A percentile compares a stretch with the other conserved stretches of the same genome.
Conservation (phyloP, 2,888 invertebrate species). For the Aelia acuminata region DNA sequence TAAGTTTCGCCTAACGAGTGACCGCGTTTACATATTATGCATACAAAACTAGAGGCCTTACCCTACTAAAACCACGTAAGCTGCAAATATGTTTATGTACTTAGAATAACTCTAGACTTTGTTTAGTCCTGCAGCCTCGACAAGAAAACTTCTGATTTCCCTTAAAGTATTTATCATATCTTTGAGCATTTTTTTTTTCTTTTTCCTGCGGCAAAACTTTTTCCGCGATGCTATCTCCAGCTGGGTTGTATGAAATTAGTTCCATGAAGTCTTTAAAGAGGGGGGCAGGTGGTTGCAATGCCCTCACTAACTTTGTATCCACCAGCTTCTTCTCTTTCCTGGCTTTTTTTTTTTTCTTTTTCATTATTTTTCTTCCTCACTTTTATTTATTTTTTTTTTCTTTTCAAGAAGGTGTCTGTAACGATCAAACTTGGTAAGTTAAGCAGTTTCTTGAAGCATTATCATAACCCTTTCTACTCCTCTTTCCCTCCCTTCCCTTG, state of each 20-base stretch:
- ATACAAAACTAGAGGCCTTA: too few species aligned
- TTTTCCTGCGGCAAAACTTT: slow-evolving; percentile 10
- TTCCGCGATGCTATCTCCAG: slow-evolving; percentile 39
- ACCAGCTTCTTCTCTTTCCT: slow-evolving; percentile 17
- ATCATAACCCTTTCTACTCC: slow-evolving; percentile 54
- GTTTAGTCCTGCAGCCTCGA: too few species aligned
- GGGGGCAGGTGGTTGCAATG: slow-evolving; percentile 52
- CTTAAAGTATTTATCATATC: background rate
- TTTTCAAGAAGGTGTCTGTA: slow-evolving; percentile 60
- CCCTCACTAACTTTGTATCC: slow-evolving; percentile 56
- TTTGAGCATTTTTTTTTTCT: background rate
- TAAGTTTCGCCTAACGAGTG: too few species aligned
- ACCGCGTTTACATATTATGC: too few species aligned
- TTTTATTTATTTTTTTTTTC: background rate
- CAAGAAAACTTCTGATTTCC: background rate
- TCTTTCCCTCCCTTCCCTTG: background rate
- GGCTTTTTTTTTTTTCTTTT: slow-evolving; percentile 25
- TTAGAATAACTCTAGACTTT: too few species aligned
- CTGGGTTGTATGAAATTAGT: slow-evolving; percentile 50
- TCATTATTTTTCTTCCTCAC: background rate
- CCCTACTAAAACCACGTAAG: too few species aligned
- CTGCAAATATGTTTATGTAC: too few species aligned
- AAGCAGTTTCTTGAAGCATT: slow-evolving; percentile 56
- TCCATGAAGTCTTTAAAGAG: slow-evolving; percentile 51
- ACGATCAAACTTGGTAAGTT: slow-evolving; percentile 60